Evolutionary conservation across 2,888 invertebrate species (phyloP), one percentile per base, ranked within the genome.

Genomic region (Drosophila ezoana): DNA sequence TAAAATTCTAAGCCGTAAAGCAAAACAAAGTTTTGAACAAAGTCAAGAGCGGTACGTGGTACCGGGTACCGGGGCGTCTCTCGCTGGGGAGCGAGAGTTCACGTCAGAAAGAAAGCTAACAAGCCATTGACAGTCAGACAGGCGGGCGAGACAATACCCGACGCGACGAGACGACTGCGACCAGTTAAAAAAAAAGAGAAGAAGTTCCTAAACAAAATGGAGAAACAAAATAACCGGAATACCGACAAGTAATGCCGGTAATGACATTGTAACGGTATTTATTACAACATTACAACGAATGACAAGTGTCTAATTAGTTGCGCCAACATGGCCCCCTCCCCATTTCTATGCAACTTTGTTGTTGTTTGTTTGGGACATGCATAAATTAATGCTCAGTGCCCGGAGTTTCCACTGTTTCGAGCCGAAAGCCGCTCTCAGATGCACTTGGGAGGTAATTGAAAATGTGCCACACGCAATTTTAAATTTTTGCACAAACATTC

Each of bases 191-290:
- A 23, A 23, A 23, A 23, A 18, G 18, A 18, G 18, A 18, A 23
- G 59, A 59, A 62, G 56, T 72, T 71, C 63, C 62, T 35, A 35
- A 48, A 60, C 54, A 59, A 48, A 53, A 33, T 28, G 51, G 11
- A 52, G 40, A 53, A 14, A 45, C 28, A 53, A 40, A 47, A 35
- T 67, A 60, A 66, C 71, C 43, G 69, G 69, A 87, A 87, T 76
- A 68, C 69, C 69, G 70, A 48, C 86, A 74, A 76, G 89, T 86
- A 84, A 80, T 89, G 87, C 71, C 72, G 89, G 81, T 87, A 85
- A 85, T 85, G 89, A 85, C 87, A 89, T 85, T 85, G 88, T 87
- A 89, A 87, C 85, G 85, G 85, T 87, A 89, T 89, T 85, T 85
- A 87, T 89, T 89, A 89, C 85, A 87, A 79, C 87, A 89, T 87